Percentiles rank a stretch among this genome's conserved stretches.
phyloP scores from a whole-genome alignment of 2,797 vertebrate species.

The Danio choprae region DNA sequence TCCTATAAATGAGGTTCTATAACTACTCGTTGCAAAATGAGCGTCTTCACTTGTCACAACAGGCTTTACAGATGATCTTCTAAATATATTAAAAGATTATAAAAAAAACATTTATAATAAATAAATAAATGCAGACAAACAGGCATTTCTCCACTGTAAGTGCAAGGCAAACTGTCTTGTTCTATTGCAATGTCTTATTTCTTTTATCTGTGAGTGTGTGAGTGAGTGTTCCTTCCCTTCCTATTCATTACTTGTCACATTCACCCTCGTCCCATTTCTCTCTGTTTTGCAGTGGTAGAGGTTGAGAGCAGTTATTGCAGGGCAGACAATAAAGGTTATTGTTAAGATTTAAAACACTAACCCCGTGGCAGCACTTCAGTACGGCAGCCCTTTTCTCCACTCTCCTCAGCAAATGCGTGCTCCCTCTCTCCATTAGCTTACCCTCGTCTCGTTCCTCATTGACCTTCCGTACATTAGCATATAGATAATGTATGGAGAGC shows the following conservation, averaged over 20 bases:
- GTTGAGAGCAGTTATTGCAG: conserved; percentile 53
- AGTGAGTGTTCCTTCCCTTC: conserved; percentile 7
- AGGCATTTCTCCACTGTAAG: not conserved
- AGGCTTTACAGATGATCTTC: too few relatives aligned
- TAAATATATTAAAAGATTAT: not conserved
- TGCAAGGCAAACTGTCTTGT: not conserved
- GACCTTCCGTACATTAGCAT: conserved; percentile 49
- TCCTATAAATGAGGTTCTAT: too few relatives aligned
- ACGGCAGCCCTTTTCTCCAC: conserved; percentile 1
- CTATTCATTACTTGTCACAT: conserved; percentile 33
- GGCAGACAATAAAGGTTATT: conserved; percentile 52
- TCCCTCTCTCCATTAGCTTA: conserved; percentile 32
- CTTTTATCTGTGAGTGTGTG: conserved; percentile 5
- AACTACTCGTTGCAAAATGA: too few relatives aligned
- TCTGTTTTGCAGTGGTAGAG: conserved; percentile 32
- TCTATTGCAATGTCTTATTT: conserved; percentile 11
- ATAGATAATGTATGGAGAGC: conserved; percentile 36
- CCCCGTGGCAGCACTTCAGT: conserved; percentile 39
- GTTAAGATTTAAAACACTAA: conserved; percentile 55
- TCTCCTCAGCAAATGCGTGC: conserved; percentile 1
- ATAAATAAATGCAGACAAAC: not conserved
- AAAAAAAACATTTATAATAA: not conserved
- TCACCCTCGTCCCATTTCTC: conserved; percentile 14
- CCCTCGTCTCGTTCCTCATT: conserved; percentile 9
- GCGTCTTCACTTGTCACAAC: too few relatives aligned